Base-by-base conservation (phyloP, 2,888 invertebrate genomes). In the Hirtodrosophila confusa region DNA sequence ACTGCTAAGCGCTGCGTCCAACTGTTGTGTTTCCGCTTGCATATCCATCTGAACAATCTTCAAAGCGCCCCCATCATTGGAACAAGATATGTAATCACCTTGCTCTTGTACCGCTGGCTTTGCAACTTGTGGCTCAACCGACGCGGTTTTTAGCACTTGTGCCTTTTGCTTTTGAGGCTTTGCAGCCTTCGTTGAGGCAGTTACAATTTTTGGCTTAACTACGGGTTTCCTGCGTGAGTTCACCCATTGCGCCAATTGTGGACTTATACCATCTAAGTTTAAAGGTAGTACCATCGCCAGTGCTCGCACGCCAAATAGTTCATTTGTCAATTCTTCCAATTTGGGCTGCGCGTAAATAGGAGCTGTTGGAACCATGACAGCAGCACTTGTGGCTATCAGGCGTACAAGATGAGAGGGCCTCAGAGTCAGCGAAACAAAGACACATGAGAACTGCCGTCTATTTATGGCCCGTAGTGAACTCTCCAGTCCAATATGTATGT, bases 401-500 rank as follows among this genome's bases (percentile, higher is more conserved):
- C 88, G 67, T 0, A 90, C 49, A 0, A 90, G 39, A 55, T 89
- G 74, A 0, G 74, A 53, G 0, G 90, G 90, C 11, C 89, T 75
- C 3, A 90, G 70, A 27, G 82, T 89, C 1, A 88, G 48, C 0
- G 90, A 88, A 9, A 90, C 55, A 3, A 90, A 69, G 0, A 90
- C 78, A 12, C 89, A 89, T 0, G 88, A 79, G 11, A 82, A 80
- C 24, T 73, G 68, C 0, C 44, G 17, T 3, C 69, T 75, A 36
- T 89, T 90, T 6, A 90, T 88, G 12, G 74, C 74, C 0, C 90
- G 85, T 7, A 90, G 41, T 3, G 75, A 77, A 43, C 90, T 90
- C 37, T 83, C 85, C 45, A 90, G 55, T 0, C 90, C 90, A 7
- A 90, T 61, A 11, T 75, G 66, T 35, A 90, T 88, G 7, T 69